Base-by-base conservation (phyloP, 64 coral and sea anemone genomes). In the Pocillopora verrucosa region DNA sequence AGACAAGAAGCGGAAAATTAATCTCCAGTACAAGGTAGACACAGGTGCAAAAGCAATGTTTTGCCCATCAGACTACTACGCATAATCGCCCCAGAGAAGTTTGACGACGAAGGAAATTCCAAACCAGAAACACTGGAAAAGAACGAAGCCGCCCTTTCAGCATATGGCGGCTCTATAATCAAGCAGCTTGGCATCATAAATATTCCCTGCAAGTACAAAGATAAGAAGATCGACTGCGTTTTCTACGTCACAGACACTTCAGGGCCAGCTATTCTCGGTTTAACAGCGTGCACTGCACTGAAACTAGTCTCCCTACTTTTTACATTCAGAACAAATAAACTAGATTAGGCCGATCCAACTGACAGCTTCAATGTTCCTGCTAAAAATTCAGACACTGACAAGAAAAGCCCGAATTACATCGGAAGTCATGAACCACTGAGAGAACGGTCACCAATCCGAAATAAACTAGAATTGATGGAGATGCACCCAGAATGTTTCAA, bases 11-110 rank as follows among this genome's bases (percentile, higher is more conserved):
- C 20, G n/a, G 56, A 59, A 34, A 59, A 60, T 59, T 80, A 60
- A 80, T 59, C 56, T 80, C 58, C 77, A 87, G 84, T 72, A 38
- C 84, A 87, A 87, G 84, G 84, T 87, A 26, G 68, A 75, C 58
- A 87, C 84, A 75, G 84, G 84, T 59, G 69, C 70, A 24, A 87
- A 57, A 74, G 69, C 45, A 87, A 87, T 59, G 58, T 75, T 9
- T 75, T 87, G 37, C 84, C 68, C 24, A 72, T 87, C 68, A 51
- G 84, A 26, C 67, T 87, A 74, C 73, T 60, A 34, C 20, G 84
- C 67, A 87, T 72, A 58, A 87, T 87, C 16, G 19, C 41, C 30
- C 84, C 84, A 34, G 64, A 75, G 84, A 87, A 87, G 25, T 74
- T 88, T 59, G 34, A 88, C 59, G 56, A 59, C 30, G 13, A 62